Base-by-base conservation (phyloP, 2,888 invertebrate species). In the Cetonia aurata region DNA sequence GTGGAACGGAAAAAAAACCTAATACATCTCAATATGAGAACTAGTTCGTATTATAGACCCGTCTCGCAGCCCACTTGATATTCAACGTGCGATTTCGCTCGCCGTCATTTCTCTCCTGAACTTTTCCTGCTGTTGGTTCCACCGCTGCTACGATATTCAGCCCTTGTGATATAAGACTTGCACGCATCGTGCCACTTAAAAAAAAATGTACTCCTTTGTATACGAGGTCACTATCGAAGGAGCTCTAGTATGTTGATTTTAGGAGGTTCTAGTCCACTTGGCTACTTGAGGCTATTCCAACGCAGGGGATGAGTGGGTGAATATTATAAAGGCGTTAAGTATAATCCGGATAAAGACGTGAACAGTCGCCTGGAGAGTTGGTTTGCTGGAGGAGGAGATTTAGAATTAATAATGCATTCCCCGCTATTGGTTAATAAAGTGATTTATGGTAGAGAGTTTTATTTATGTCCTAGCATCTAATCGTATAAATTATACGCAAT, bases 71-170 rank as follows among this genome's bases (percentile, higher is more conserved):
- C 74, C 75, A 79, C 79, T 84, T 84, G 81, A 81, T 83, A 84
- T 84, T 83, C 84, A 76, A 80, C 76, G 77, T 79, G 79, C 83
- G 83, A 81, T 81, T 82, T 80, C 80, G 81, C 82, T 81, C 81
- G 83, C 82, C 83, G 80, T 84, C 83, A 83, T 83, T 82, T 80
- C 81, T 80, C 80, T 79, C 80, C 79, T 80, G 81, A 82, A 83
- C 81, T 82, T 83, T 81, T 82, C 82, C 81, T 79, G 80, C 81
- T 80, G 1, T 4, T 25, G 25, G 25, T 25, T 25, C 25, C 25
- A 25, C 25, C 25, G 81, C 55, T 12, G 44, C 60, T 62, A 62
- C 80, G 78, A 83, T 82, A 82, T 83, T 83, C 79, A 80, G 79
- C 80, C 80, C 79, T 76, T 79, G 75, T 79, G 80, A 80, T 79